Evolutionary conservation across 2,113 vertebrate species (phyloP), one percentile per base, ranked within the genome.

Genomic region (Vimba vimba): DNA sequence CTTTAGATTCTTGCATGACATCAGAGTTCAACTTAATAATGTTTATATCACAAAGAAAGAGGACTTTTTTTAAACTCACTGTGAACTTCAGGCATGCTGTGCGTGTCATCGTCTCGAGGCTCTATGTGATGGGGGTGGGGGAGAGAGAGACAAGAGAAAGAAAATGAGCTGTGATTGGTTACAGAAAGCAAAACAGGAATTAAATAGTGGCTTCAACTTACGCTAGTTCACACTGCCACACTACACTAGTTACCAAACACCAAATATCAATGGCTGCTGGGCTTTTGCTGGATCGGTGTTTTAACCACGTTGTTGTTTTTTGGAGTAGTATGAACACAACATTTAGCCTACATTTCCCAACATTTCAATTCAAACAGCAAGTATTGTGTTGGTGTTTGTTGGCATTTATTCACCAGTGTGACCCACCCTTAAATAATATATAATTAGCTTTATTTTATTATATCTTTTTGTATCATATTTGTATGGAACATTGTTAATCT

Each of bases 21-120:
- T 79, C 71, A 85, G 19, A 21, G 27, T 68, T 64, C 8, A 43
- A 9, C 43, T 9, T 43, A 2, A 33, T n/a, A 23, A 13, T 45
- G 36, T n/a, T 13, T 62, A 33, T 69, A 69, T 82, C 60, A 36
- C 68, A 83, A 68, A 73, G 66, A 21, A 73, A 36, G 10, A 77
- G 27, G 43, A 33, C 4, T 83, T 23, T 69, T 25, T 36, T 55
- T 66, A 19, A 33, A 92, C 92, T 92, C 82, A 94, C 93, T 89
- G 57, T 91, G 88, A 52, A 89, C 86, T 4, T 93, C 92, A 8
- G 91, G 90, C 88, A 91, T 92, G 86, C 91, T 94, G 82, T 90
- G 85, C n/a, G 88, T 91, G 71, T 94, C 90, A 80, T 90, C 92
- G 7, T 92, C 91, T 82, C 4, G 66, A 8, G 52, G 36, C 27